Conservation (phyloP, 2,888 invertebrate genomes). For the Ormyrus thymus region DNA sequence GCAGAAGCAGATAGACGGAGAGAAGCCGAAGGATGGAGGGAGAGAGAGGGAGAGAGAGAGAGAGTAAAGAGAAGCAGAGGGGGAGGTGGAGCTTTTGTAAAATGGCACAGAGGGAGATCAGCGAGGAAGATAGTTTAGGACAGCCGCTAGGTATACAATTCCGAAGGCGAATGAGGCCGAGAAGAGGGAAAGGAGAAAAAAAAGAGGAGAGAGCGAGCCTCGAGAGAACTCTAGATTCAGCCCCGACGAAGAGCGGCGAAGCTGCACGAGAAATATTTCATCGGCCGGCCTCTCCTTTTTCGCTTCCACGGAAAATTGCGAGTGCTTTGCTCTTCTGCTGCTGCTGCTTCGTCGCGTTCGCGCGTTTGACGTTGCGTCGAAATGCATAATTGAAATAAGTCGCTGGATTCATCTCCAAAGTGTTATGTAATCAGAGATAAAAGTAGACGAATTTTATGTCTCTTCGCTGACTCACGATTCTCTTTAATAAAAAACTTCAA, state of each 20-base stretch:
- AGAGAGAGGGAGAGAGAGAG: background rate
- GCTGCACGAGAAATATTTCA: slow-evolving; percentile 39
- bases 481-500: no score
- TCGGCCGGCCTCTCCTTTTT: background rate
- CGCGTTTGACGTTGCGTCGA: no score
- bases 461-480: no score
- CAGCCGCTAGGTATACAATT: slow-evolving; percentile 25
- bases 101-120: slow-evolving; percentile 25
- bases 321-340: background rate
- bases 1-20: background rate
- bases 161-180: slow-evolving; percentile 23
- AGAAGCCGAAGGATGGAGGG: background rate
- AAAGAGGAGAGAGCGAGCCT: background rate
- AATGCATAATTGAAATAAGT: no score
- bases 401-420: no score
- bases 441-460: no score
- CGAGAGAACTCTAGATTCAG: slow-evolving; percentile 4
- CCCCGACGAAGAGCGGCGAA: background rate
- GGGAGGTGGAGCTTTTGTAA: no score
- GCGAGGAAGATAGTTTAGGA: slow-evolving; percentile 29
- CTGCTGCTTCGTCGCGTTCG: background rate
- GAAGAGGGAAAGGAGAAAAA: slow-evolving; percentile 2
- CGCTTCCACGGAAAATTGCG: slow-evolving; percentile 21
- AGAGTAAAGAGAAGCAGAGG: slow-evolving; percentile 7
- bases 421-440: no score